These are phyloP conservation scores for Caranx melampygus DNA, from an alignment of 2,113 vertebrate genomes.

Conservation along the genomic window DNA sequence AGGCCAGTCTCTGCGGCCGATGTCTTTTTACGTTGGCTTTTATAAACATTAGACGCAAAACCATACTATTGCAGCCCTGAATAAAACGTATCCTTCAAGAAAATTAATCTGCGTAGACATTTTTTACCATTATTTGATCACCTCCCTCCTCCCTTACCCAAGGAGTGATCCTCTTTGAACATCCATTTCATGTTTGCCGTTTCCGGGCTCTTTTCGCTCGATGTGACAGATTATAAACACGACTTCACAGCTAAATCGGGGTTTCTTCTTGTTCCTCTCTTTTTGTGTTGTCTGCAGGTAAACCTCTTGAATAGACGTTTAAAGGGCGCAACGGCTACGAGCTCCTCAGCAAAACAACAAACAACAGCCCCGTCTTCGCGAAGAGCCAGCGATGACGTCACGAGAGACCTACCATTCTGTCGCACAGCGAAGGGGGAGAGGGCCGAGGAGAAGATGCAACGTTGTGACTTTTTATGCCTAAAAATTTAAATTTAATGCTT, in stretches of 20 bases:
- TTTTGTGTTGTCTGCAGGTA: background rate
- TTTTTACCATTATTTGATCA: background rate
- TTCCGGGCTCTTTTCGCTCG: conserved; percentile 48
- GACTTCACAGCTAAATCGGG: no score
- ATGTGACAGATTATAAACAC: background rate
- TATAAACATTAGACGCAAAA: rapidly evolving
- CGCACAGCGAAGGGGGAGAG: background rate
- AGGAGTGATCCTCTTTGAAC: conserved; percentile 98
- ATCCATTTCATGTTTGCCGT: conserved; percentile 95
- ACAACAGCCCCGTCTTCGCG: conserved; percentile 20
- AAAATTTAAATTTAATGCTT: background rate
- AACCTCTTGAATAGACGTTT: background rate
- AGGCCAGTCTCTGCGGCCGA: background rate
- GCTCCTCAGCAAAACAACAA: conserved; percentile 50
- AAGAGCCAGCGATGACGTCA: conserved; percentile 34
- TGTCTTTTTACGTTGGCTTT: rapidly evolving
- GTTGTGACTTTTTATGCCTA: rapidly evolving
- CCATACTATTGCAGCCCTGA: rapidly evolving
- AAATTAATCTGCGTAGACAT: background rate
- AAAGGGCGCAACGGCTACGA: background rate
- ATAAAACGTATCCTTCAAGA: rapidly evolving
- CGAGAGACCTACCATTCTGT: conserved; percentile 3
- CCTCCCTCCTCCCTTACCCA: conserved; percentile 85
- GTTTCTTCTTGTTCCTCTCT: background rate
- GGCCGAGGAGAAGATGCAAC: rapidly evolving